Base-by-base conservation (phyloP, 2,888 invertebrate species). In the Baronia brevicornis region DNA sequence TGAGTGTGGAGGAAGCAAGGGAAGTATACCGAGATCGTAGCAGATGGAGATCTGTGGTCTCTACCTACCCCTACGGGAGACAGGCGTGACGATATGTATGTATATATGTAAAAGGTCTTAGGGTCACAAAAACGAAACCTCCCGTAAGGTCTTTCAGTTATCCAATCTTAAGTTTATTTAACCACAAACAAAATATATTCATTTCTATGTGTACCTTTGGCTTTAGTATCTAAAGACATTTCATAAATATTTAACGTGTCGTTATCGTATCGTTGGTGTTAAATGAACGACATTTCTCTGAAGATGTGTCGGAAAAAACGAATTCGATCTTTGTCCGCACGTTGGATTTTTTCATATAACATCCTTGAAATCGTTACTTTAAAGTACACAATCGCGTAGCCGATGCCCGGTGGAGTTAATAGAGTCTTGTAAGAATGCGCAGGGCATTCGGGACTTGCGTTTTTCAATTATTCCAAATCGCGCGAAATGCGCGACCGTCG, bases 391-490 rank as follows among this genome's bases (percentile, higher is more conserved):
- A 39, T 47, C 6, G 28, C n/a, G n/a, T 10, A 21, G 11, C 7
- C 4, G 7, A 13, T 12, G 3, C 6, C 26, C 32, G 32, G 27
- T 30, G 38, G 44, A 56, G 55, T 64, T 67, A 70, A 68, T 65
- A 70, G 61, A 69, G 55, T 46, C 60, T 58, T 57, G 63, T 57
- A 62, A 51, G 67, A 70, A 71, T 69, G 57, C 60, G 46, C 46
- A 44, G 53, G 57, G 50, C 60, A 64, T 60, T 57, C 46, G 57
- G 63, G 61, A 62, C 60, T 55, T 52, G 50, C 52, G 50, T 63
- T 70, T 70, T 70, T 68, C 56, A 63, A 63, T 63, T 63, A 69
- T 65, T 60, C 58, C 60, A 60, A 62, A 63, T 63, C 61, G 69
- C 61, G 60, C 58, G 46, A 48, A 51, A 49, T 51, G 44, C 44